Evolutionary conservation across 2,113 vertebrate species (phyloP).

Genomic region (Hippocampus abdominalis): DNA sequence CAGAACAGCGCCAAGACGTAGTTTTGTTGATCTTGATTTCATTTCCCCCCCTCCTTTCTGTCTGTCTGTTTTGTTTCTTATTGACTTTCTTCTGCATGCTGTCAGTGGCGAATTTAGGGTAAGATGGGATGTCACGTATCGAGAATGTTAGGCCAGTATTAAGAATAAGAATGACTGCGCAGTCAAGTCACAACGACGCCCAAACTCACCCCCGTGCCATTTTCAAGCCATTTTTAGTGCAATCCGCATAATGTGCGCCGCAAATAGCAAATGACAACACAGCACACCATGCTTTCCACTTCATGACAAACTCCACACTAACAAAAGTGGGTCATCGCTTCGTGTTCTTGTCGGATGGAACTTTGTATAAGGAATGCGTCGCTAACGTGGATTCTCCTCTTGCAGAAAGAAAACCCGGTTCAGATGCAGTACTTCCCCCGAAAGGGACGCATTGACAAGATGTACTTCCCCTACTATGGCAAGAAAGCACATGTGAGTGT

Average conservation of each 20-base stretch:
- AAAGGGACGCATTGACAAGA: conserved; percentile 81
- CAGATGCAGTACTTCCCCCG: conserved; percentile 78
- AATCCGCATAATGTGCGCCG: conserved; percentile 9
- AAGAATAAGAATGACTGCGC: conserved; percentile 22
- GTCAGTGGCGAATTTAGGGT: conserved; percentile 80
- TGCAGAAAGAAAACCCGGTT: conserved; percentile 71
- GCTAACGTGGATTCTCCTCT: conserved; percentile 28
- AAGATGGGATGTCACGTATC: conserved; percentile 53
- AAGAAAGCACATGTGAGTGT: conserved; percentile 91
- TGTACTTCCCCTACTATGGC: conserved; percentile 96
- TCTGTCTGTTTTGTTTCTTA: conserved; percentile 54
- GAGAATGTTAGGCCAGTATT: conserved; percentile 49
- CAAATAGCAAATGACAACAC: conserved; percentile 16
- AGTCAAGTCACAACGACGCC: conserved; percentile 26
- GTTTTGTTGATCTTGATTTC: conserved; percentile 51
- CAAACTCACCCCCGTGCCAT: conserved; percentile 29
- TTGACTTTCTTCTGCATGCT: conserved; percentile 81
- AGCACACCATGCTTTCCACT: conserved; percentile 19
- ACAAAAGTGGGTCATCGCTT: conserved; percentile 22
- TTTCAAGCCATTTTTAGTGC: conserved; percentile 22
- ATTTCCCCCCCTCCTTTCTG: conserved; percentile 40
- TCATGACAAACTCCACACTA: conserved; percentile 23
- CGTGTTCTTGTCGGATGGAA: not conserved
- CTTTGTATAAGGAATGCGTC: not conserved
- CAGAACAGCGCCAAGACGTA: conserved; percentile 40